Evolutionary conservation across 2,113 vertebrate genomes (phyloP), one percentile per base, ranked within the genome.

Genomic region (Muntiacus reevesi): DNA sequence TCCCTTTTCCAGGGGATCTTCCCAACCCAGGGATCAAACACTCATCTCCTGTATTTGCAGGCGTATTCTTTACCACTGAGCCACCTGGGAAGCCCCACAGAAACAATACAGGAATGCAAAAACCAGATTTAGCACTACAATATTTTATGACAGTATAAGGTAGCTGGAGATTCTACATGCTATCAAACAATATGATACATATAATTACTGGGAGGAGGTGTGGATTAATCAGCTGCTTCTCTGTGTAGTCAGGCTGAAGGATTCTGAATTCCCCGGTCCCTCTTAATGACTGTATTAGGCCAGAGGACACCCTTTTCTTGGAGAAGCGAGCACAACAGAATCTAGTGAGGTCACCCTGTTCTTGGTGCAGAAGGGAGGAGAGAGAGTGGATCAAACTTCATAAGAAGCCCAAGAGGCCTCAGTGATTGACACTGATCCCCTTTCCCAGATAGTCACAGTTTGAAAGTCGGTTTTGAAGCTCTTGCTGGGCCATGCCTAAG

Each of bases 171-270:
- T 76, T 27, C 71, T 76, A 43, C 21, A 7, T 43, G 40, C 71
- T 27, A 76, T 43, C 71, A 43, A 43, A 76, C 71, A 43, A 27
- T 76, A 76, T 43, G 40, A 15, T 43, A 43, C 23, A 43, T 3
- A 2, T n/a, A 21, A 23, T 17, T 23, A 11, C 1, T 8, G 17
- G 12, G 16, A 74, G 33, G 27, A 25, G 36, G 30, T 0, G 4
- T 43, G 7, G 5, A 14, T 40, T 13, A 47, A 33, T 28, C 23
- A 27, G 84, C 45, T 21, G 13, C 45, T 17, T n/a, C 57, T 36
- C 30, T 52, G 43, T 52, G 21, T 25, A 30, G 43, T 25, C 17
- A 16, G 52, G 43, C 83, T 33, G 55, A 33, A 25, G 54, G 45
- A 60, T 16, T 40, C 33, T 78, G 45, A 23, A 9, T 62, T 62